Base-by-base conservation (phyloP, 2,888 invertebrate species). In the Dioctria linearis region DNA sequence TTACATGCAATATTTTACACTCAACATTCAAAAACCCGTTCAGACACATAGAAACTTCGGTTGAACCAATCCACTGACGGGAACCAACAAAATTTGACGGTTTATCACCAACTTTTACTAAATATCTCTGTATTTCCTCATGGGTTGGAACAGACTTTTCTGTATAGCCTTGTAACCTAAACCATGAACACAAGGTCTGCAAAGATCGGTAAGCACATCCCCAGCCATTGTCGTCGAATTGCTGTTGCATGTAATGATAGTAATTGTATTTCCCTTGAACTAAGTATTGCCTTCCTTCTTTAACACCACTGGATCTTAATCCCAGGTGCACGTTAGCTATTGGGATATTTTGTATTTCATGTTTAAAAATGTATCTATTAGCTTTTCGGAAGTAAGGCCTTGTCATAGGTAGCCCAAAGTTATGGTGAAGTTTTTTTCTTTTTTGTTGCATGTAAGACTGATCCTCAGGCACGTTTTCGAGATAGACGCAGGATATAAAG, bases 171-270 rank as follows among this genome's bases (percentile, higher is more conserved):
- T 98, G 97, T 85, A 93, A 91, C 86, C 93, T 92, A 91, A 96
- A 98, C 99, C 99, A 99, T 0, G 98, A 98, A 83, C 96, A 93
- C 83, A 99, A 92, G 0, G 99, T 98, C 90, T 99, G 99, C 86
- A 99, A 91, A 0, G 98, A 98, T 82, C 99, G 92, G 87, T 99
- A 99, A 0, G 99, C 99, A 90, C 99, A 99, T 4, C 99, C 99
- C 99, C 99, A 99, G n/a, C 98, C 98, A 87, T 95, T 94, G 86
- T 99, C 99, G 88, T 98, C 95, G 87, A 97, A 93, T 84, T 93
- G 92, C 86, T 98, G 95, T 88, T 98, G 98, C 93, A 97, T 95
- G 88, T 99, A 99, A 88, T 99, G 99, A 87, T 97, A 95, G 89
- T 99, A 99, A 25, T 93, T 91, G 87, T 99, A 99, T 83, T 93